Evolutionary conservation across 2,797 vertebrate species (phyloP).

Genomic region (Coluber constrictor): DNA sequence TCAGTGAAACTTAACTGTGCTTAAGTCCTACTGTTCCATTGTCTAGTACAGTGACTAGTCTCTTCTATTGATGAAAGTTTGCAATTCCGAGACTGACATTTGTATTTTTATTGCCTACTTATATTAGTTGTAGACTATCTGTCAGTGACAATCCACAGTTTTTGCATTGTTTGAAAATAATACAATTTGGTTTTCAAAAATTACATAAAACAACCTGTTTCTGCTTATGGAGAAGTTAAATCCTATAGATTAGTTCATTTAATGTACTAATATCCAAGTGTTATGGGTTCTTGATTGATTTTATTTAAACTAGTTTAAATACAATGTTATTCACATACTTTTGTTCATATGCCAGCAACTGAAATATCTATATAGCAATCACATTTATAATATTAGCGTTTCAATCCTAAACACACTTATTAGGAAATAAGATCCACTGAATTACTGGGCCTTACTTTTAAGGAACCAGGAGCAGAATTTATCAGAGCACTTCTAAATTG

Average conservation of each 20-base stretch:
- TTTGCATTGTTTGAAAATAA: neutral
- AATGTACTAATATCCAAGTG: neutral
- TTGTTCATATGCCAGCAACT: neutral
- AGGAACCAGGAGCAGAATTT: neutral
- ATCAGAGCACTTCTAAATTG: neutral
- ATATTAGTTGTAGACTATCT: neutral
- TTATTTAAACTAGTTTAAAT: neutral
- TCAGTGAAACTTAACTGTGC: neutral
- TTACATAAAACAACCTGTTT: neutral
- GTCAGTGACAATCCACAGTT: neutral
- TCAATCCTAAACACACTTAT: neutral
- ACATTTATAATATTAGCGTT: neutral
- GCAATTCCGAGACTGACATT: neutral
- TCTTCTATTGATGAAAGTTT: neutral
- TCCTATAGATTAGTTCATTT: neutral
- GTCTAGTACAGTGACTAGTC: neutral
- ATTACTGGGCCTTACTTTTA: neutral
- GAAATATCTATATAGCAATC: neutral
- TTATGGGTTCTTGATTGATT: neutral
- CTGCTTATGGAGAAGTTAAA: neutral
- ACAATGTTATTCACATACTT: neutral
- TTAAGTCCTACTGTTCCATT: neutral
- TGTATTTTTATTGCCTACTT: neutral
- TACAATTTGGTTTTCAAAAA: neutral
- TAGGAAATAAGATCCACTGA: neutral